Evolutionary conservation across 1,140 invertebrate genomes (phyloP).

Genomic region (Drosophila obscura): DNA sequence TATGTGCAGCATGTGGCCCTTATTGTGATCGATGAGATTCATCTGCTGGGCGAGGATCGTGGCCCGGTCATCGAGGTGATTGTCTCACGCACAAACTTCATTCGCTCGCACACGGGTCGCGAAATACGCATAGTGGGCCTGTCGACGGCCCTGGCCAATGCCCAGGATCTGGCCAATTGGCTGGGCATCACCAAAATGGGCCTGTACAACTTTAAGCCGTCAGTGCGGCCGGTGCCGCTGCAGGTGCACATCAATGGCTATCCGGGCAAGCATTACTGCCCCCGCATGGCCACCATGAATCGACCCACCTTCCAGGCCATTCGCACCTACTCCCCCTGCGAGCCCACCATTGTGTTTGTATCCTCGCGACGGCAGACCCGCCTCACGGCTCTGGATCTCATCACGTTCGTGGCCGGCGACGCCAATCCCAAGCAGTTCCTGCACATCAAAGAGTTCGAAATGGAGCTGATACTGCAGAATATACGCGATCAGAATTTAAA

Average conservation of each 20-base stretch:
- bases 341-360: conserved; percentile 98
- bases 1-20: conserved; percentile 97
- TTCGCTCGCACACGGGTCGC: conserved; percentile 92
- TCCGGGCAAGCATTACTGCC: conserved; percentile 97
- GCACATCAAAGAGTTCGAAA: conserved; percentile 93
- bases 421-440: conserved; percentile 98
- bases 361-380: conserved; percentile 98
- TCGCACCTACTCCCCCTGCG: conserved; percentile 93
- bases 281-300: conserved; percentile 99
- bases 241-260: conserved; percentile 96
- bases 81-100: conserved; percentile 95
- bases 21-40: conserved; percentile 99
- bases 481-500: conserved; percentile 96
- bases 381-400: conserved; percentile 97
- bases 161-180: conserved; percentile 98
- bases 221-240: conserved; percentile 97
- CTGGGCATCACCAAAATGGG: conserved; percentile 95
- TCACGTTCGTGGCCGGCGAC: conserved; percentile 95
- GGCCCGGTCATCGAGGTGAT: conserved; percentile 94
- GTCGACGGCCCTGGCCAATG: conserved; percentile 99
- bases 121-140: conserved; percentile 95
- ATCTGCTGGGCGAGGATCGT: conserved; percentile 95
- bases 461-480: conserved; percentile 90
- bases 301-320: conserved; percentile 99
- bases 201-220: conserved; percentile 98